phyloP scores from a whole-genome alignment of 2,113 vertebrate genomes.

The Labeo catla region DNA sequence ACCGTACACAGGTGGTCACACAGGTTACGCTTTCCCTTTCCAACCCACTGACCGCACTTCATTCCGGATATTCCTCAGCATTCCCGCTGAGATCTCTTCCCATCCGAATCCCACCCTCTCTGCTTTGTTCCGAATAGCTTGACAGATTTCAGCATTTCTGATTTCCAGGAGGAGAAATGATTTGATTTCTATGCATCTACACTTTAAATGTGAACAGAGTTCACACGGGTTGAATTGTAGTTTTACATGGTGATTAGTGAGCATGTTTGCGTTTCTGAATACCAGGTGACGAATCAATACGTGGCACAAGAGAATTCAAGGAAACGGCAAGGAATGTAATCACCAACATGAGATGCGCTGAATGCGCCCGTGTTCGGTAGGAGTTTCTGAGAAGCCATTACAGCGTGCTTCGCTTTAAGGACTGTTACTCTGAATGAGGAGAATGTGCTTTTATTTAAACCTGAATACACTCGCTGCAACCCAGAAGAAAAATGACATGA shows the following conservation, averaged over 20 bases:
- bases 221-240: background rate
- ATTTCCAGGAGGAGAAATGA: background rate
- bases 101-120: background rate
- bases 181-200: background rate
- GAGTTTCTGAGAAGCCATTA: constrained; percentile 38
- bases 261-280: constrained; percentile 32
- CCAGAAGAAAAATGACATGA: background rate
- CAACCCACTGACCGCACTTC: background rate
- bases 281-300: constrained; percentile 29
- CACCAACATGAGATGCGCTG: constrained; percentile 3
- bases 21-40: background rate
- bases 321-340: constrained; percentile 38
- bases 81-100: background rate
- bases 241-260: constrained; percentile 22
- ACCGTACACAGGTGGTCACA: background rate
- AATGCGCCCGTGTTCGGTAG: constrained; percentile 7
- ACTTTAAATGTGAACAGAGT: background rate
- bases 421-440: background rate
- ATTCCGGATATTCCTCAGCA: constrained; percentile 3
- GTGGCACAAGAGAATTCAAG: constrained; percentile 13
- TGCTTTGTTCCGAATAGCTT: background rate
- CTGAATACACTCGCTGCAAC: background rate
- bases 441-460: constrained; percentile 12
- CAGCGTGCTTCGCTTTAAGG: constrained; percentile 7
- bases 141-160: background rate